Percentiles rank a stretch among this genome's conserved stretches.
These are phyloP conservation scores for Hoplostethus mediterraneus DNA, from an alignment of 2,797 vertebrate species.

Conservation along the genomic window DNA sequence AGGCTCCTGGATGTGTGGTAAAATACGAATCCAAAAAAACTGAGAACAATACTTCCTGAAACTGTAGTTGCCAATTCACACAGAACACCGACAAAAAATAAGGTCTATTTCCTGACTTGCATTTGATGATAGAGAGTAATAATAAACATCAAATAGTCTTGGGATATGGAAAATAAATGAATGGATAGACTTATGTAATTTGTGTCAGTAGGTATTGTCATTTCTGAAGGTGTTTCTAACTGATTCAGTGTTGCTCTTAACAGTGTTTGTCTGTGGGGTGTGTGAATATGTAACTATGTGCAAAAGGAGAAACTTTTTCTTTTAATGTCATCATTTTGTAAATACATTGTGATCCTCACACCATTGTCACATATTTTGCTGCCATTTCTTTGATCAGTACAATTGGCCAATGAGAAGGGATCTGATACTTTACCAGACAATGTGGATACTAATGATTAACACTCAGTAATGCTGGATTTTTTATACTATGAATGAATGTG, in stretches of 20 bases:
- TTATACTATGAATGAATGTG: conserved; percentile 76
- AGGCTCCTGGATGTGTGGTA: conserved; percentile 52
- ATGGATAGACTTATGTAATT: conserved; percentile 64
- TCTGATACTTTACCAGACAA: conserved; percentile 64
- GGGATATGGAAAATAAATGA: conserved; percentile 53
- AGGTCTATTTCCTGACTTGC: conserved; percentile 75
- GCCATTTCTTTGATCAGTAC: conserved; percentile 62
- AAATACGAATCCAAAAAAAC: conserved; percentile 57
- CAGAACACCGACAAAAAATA: conserved; percentile 72
- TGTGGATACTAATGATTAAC: conserved; percentile 65
- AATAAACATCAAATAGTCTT: conserved; percentile 53
- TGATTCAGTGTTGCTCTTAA: conserved; percentile 77
- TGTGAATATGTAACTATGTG: conserved; percentile 83
- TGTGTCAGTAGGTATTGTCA: conserved; percentile 75
- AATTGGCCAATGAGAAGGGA: conserved; percentile 62
- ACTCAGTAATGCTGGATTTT: conserved; percentile 80
- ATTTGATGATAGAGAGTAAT: conserved; percentile 77
- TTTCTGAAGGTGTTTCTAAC: conserved; percentile 76
- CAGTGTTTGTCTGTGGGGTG: conserved; percentile 77
- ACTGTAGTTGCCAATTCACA: conserved; percentile 77
- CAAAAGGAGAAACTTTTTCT: conserved; percentile 67
- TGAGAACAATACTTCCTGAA: conserved; percentile 71
- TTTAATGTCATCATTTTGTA: conserved; percentile 78
- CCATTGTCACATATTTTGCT: conserved; percentile 61
- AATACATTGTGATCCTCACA: conserved; percentile 71